Evolutionary conservation across 2,888 invertebrate genomes (phyloP).

Genomic region (Eupeodes latifasciatus): DNA sequence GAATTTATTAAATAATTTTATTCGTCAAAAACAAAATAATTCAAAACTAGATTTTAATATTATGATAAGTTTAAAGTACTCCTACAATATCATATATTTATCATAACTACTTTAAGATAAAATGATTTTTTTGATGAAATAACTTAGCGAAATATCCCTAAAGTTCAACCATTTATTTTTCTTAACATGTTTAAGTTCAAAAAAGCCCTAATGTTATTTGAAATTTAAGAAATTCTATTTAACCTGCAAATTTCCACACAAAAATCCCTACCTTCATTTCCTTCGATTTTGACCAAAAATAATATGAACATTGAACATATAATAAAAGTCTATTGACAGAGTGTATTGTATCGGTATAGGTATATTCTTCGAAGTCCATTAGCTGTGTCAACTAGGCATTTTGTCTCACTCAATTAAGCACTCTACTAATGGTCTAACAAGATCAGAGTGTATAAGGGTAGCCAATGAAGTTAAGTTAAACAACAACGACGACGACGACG

Average conservation of each 20-base stretch:
- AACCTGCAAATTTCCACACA: not conserved
- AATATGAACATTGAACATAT: not conserved
- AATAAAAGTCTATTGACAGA: not conserved
- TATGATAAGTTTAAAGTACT: no score
- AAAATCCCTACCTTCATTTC: not conserved
- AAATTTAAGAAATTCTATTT: not conserved
- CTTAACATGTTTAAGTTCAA: no score
- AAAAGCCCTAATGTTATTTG: no score
- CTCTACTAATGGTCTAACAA: not conserved
- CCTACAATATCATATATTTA: no score
- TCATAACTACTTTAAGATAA: no score
- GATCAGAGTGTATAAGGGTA: not conserved
- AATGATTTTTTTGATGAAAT: no score
- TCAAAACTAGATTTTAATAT: no score
- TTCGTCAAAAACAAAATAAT: no score
- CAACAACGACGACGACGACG: no score
- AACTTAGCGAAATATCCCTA: no score
- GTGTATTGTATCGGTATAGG: not conserved
- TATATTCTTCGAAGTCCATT: not conserved
- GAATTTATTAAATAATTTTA: no score
- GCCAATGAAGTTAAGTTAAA: constrained; percentile 4
- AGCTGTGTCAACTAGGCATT: constrained; percentile 23
- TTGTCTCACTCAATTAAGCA: constrained; percentile 27
- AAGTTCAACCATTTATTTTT: no score
- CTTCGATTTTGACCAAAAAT: not conserved